Conservation (phyloP, 2,113 vertebrate species). For the Glareola pratincola region DNA sequence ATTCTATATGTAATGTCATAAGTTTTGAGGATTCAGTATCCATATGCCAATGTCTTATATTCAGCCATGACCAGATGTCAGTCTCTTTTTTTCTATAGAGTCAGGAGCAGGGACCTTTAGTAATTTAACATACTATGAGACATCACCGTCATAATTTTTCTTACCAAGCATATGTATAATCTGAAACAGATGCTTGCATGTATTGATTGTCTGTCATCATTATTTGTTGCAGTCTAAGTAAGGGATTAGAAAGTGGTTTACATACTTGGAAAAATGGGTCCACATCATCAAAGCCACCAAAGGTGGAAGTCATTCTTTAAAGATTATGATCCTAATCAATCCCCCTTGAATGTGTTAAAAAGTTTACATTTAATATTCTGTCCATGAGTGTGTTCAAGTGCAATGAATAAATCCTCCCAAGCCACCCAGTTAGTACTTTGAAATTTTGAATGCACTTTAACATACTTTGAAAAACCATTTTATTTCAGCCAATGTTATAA, state of each 20-base stretch:
- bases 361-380: neutral
- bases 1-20: neutral
- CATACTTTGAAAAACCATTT: neutral
- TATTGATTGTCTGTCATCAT: slow-evolving; percentile 5
- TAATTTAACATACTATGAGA: neutral
- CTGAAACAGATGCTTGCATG: neutral
- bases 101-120: neutral
- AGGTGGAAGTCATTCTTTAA: neutral
- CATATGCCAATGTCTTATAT: neutral
- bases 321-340: neutral
- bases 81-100: neutral
- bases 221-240: neutral
- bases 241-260: neutral
- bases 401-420: neutral
- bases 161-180: neutral
- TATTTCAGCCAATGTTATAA: neutral
- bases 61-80: neutral
- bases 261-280: neutral
- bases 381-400: neutral
- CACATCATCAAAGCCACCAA: neutral
- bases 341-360: neutral
- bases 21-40: neutral
- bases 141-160: neutral
- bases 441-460: neutral
- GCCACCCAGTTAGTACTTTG: neutral